A percentile compares a stretch with the other conserved stretches of the same genome.
Conservation (phyloP, 2,113 vertebrate species). For the Carassius gibelio region DNA sequence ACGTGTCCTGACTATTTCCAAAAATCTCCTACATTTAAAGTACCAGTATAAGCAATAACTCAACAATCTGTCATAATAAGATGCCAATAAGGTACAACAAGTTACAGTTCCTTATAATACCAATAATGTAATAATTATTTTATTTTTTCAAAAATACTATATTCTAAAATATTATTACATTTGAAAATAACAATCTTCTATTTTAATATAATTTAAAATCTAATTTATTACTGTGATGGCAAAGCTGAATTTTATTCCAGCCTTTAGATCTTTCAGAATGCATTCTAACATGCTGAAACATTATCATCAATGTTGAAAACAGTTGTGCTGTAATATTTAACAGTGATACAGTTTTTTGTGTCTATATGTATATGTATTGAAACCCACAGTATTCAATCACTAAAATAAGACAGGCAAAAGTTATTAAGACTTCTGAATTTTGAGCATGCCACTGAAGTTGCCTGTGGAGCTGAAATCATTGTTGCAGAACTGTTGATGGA, state of each 20-base stretch:
- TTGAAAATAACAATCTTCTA: background rate
- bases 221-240: background rate
- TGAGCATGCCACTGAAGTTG: background rate
- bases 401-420: background rate
- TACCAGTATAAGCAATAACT: slow-evolving; percentile 1
- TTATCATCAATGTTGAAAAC: background rate
- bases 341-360: too few relatives aligned
- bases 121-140: background rate
- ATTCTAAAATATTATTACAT: background rate
- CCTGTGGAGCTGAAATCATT: slow-evolving; percentile 9
- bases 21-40: slow-evolving; percentile 7
- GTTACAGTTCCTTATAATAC: background rate
- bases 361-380: background rate
- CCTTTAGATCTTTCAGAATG: background rate
- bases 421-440: slow-evolving; percentile 1
- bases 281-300: background rate
- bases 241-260: background rate
- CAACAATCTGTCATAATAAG: slow-evolving; percentile 11
- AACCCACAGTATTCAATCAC: background rate
- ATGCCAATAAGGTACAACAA: background rate
- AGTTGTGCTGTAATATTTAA: background rate
- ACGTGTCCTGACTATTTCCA: slow-evolving; percentile 12
- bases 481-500: slow-evolving; percentile 11
- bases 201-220: too few relatives aligned
- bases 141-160: background rate